These are phyloP conservation scores for Carterocephalus palaemon DNA, from an alignment of 2,888 invertebrate genomes.

Conservation along the genomic window DNA sequence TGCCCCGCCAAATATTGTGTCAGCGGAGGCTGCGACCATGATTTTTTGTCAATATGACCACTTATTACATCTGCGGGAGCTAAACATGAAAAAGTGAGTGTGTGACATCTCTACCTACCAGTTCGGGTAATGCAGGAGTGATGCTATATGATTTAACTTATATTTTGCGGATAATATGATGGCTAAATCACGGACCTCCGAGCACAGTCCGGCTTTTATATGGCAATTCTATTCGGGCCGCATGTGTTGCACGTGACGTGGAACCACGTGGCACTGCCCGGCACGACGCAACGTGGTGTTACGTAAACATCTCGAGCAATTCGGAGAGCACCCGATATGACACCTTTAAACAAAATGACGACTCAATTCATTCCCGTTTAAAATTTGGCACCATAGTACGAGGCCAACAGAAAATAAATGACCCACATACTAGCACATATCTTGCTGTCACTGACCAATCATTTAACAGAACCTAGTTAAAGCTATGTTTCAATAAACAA, in stretches of 20 bases:
- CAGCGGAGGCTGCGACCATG: too few relatives aligned
- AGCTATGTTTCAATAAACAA: neutral
- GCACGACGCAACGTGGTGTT: slow-evolving; percentile 48
- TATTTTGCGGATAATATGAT: too few relatives aligned
- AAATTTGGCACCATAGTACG: slow-evolving; percentile 4
- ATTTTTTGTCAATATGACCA: too few relatives aligned
- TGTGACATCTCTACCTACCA: too few relatives aligned
- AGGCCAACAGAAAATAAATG: slow-evolving; percentile 4
- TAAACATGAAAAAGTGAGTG: too few relatives aligned
- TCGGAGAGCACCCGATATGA: neutral
- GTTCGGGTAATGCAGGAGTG: too few relatives aligned
- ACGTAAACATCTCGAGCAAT: slow-evolving; percentile 40
- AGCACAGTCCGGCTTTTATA: too few relatives aligned
- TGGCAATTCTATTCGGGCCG: too few relatives aligned
- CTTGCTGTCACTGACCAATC: neutral
- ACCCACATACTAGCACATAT: slow-evolving; percentile 2
- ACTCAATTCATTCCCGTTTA: slow-evolving; percentile 2
- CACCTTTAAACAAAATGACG: slow-evolving; percentile 31
- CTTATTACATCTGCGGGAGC: too few relatives aligned
- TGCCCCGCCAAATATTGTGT: too few relatives aligned
- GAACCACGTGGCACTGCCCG: slow-evolving; percentile 50
- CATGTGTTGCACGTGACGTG: slow-evolving; percentile 41
- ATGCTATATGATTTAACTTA: too few relatives aligned
- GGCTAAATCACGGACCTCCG: too few relatives aligned
- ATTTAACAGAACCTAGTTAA: neutral